These are phyloP conservation scores for Neotoma lepida DNA, from an alignment of 2,113 vertebrate genomes.

Conservation along the genomic window DNA sequence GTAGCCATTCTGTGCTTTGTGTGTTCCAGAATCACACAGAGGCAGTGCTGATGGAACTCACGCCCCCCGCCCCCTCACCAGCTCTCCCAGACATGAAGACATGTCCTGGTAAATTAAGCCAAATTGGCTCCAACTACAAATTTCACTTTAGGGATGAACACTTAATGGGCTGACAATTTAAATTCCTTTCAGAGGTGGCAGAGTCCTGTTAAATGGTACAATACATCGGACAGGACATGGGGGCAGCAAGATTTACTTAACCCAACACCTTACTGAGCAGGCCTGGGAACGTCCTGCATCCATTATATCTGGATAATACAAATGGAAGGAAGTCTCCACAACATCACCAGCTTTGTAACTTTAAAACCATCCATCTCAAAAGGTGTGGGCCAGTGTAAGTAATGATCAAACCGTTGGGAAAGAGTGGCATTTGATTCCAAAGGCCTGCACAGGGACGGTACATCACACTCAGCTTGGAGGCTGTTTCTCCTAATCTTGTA, in stretches of 20 bases:
- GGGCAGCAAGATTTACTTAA: slow-evolving; percentile 60
- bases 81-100: slow-evolving; percentile 49
- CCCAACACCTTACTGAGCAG: slow-evolving; percentile 35
- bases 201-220: slow-evolving; percentile 65
- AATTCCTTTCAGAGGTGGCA: slow-evolving; percentile 67
- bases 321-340: slow-evolving; percentile 22
- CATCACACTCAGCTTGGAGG: not conserved
- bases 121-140: slow-evolving; percentile 78
- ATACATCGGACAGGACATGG: slow-evolving; percentile 33
- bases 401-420: slow-evolving; percentile 17
- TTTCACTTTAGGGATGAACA: slow-evolving; percentile 74
- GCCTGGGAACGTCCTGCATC: slow-evolving; percentile 14
- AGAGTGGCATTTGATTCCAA: not conserved
- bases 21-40: not conserved
- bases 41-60: not conserved
- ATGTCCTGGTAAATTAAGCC: slow-evolving; percentile 78
- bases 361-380: slow-evolving; percentile 36
- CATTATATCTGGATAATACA: slow-evolving; percentile 6
- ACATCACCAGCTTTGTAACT: slow-evolving; percentile 27
- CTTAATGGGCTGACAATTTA: slow-evolving; percentile 77
- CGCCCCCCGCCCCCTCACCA: slow-evolving; percentile 55
- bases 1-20: slow-evolving; percentile 63
- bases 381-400: not conserved
- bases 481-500: not conserved
- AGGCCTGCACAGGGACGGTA: not conserved